Percentiles rank a stretch among this genome's conserved stretches.
These are phyloP conservation scores for Muntiacus reevesi DNA, from an alignment of 2,113 vertebrate genomes.

Conservation along the genomic window DNA sequence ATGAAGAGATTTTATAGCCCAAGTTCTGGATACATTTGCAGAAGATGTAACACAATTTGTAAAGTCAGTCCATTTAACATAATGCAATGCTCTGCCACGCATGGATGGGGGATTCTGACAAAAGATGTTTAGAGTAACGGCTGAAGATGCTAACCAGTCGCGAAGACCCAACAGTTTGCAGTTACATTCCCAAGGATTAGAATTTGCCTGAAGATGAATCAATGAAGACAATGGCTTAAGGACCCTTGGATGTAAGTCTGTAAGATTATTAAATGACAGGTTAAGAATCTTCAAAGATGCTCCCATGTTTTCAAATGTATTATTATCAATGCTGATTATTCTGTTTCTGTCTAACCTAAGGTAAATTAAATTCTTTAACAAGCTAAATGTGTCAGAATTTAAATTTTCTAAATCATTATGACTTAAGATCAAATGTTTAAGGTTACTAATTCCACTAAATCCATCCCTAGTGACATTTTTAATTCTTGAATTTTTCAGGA, in stretches of 20 bases:
- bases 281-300: conserved; percentile 82
- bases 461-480: conserved; percentile 72
- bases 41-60: conserved; percentile 68
- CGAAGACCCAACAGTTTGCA: conserved; percentile 78
- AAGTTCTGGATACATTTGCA: conserved; percentile 35
- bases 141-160: conserved; percentile 78
- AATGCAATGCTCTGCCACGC: conserved; percentile 75
- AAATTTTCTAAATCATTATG: conserved; percentile 80
- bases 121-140: conserved; percentile 77
- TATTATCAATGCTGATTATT: conserved; percentile 75
- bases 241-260: conserved; percentile 79
- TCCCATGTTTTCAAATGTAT: conserved; percentile 80
- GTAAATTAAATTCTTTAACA: conserved; percentile 77
- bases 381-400: conserved; percentile 76
- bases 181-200: conserved; percentile 84
- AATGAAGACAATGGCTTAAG: conserved; percentile 82
- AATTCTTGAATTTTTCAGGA: conserved; percentile 77
- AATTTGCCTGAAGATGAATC: conserved; percentile 79
- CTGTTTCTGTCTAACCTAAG: conserved; percentile 80
- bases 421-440: conserved; percentile 80
- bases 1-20: neutral
- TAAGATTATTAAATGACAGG: conserved; percentile 85
- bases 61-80: conserved; percentile 69
- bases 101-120: conserved; percentile 77
- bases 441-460: conserved; percentile 79